A percentile compares a stretch with the other conserved stretches of the same genome.
phyloP scores from a whole-genome alignment of 2,797 vertebrate species.

The Centroberyx gerrardi region DNA sequence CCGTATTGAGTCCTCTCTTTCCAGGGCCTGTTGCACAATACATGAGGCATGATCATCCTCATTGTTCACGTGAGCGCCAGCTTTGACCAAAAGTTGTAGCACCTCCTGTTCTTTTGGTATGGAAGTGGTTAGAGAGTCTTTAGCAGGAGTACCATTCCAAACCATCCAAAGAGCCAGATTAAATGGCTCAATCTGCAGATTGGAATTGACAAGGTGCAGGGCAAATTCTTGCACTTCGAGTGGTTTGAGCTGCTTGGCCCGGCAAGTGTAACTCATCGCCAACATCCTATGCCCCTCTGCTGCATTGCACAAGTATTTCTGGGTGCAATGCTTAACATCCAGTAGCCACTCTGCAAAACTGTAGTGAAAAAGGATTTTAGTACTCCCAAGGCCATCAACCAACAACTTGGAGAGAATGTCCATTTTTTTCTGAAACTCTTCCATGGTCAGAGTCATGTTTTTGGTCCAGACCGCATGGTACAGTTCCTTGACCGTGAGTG shows the following conservation, averaged over 20 bases:
- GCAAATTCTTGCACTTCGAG: slow-evolving; percentile 97
- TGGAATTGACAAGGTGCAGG: slow-evolving; percentile 95
- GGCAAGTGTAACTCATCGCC: slow-evolving; percentile 97
- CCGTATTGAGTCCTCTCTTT: slow-evolving; percentile 96
- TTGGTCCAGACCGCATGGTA: slow-evolving; percentile 98
- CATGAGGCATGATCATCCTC: slow-evolving; percentile 94
- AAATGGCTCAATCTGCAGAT: slow-evolving; percentile 93
- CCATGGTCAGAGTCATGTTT: slow-evolving; percentile 93
- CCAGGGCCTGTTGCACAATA: slow-evolving; percentile 95
- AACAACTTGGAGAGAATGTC: slow-evolving; percentile 97
- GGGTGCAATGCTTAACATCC: slow-evolving; percentile 99
- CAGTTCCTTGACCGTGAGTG: slow-evolving; percentile 92
- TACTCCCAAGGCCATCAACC: slow-evolving; percentile 91
- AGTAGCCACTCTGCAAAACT: slow-evolving; percentile 99
- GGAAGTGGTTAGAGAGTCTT: slow-evolving; percentile 94
- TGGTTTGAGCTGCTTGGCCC: slow-evolving; percentile 93
- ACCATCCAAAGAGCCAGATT: slow-evolving; percentile 99
- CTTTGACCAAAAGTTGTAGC: slow-evolving; percentile 96
- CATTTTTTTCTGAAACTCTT: slow-evolving; percentile 98
- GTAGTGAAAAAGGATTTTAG: slow-evolving; percentile 98
- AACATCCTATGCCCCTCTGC: slow-evolving; percentile 98
- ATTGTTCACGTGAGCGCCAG: slow-evolving; percentile 95
- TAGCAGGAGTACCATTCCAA: slow-evolving; percentile 97
- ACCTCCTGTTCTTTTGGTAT: slow-evolving; percentile 98
- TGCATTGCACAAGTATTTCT: slow-evolving; percentile 97